Percentiles rank a stretch among this genome's conserved stretches.
Conservation (phyloP, 2,888 invertebrate genomes). For the Colletes collaris region DNA sequence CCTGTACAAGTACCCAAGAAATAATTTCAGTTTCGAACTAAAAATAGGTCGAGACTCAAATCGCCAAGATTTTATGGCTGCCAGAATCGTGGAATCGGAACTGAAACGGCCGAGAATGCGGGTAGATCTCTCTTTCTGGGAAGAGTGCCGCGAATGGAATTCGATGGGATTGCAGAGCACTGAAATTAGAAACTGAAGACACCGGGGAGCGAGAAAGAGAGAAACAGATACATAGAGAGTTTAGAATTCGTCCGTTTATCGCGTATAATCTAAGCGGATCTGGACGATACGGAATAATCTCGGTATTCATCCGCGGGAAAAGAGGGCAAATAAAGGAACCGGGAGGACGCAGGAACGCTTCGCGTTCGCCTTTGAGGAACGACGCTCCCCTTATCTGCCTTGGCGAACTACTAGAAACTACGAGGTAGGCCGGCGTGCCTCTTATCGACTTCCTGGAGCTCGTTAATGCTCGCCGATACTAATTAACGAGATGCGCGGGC, state of each 20-base stretch:
- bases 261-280: conserved; percentile 44
- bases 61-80: background rate
- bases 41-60: too few species aligned
- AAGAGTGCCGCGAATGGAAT: conserved; percentile 23
- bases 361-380: conserved; percentile 43
- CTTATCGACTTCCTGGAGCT: conserved; percentile 68
- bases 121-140: conserved; percentile 9
- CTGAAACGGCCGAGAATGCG: conserved; percentile 5
- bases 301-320: conserved; percentile 31
- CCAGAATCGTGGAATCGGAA: background rate
- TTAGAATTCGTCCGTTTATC: conserved; percentile 42
- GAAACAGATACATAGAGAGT: background rate
- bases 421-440: conserved; percentile 52
- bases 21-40: too few species aligned
- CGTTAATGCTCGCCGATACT: conserved; percentile 66
- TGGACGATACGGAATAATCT: conserved; percentile 48
- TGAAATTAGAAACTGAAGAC: conserved; percentile 28
- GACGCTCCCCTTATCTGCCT: conserved; percentile 55
- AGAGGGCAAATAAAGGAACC: conserved; percentile 35
- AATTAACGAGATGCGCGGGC: conserved; percentile 64
- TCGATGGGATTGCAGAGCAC: conserved; percentile 22
- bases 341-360: conserved; percentile 30
- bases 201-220: background rate
- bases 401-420: conserved; percentile 62
- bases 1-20: too few species aligned